Base-by-base conservation (phyloP, 2,797 vertebrate species). In the Echiichthys vipera region DNA sequence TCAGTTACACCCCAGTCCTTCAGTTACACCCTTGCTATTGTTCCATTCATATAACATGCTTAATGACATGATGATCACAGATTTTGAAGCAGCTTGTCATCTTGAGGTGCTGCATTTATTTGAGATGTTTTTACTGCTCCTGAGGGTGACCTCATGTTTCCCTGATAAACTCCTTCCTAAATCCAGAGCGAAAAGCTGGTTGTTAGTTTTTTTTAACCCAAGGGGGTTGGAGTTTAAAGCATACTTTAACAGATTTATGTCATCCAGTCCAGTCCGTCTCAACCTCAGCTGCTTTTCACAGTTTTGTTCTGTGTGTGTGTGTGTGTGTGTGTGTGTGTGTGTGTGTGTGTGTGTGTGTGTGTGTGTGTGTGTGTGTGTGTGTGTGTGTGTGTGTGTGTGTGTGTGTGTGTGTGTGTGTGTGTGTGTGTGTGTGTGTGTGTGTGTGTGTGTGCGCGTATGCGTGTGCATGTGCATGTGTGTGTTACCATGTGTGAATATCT, bases 121-220 rank as follows among this genome's bases (percentile, higher is more conserved):
- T 36, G 46, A 50, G 29, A 39, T 71, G 72, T 77, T 85, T 82
- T 78, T 65, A 65, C 56, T 45, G 70, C 58, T 39, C 39, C 59
- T 61, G 25, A 34, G 68, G 80, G 68, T 88, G 81, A 91, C 78
- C 72, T 80, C 65, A 87, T 85, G 68, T 86, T 81, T 90, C 81
- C 61, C n/a, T 80, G 65, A 89, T 67, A n/a, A 53, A 79, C 63
- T 78, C 30, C 73, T 78, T 84, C 74, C 74, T 79, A 51, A 80
- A 74, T 71, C 57, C 67, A 46, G 1, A 25, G 53, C 22, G 22
- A 51, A 43, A 45, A 78, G 68, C 47, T 14, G 47, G 51, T 55
- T 39, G 14, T 56, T 5, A 25, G 30, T 56, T 39, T 49, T 32
- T 57, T 32, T 47, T 12, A 14, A 25, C 55, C 74, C 40, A 0